phyloP scores from a whole-genome alignment of 1,140 invertebrate genomes.

The Drosophila jambulina region DNA sequence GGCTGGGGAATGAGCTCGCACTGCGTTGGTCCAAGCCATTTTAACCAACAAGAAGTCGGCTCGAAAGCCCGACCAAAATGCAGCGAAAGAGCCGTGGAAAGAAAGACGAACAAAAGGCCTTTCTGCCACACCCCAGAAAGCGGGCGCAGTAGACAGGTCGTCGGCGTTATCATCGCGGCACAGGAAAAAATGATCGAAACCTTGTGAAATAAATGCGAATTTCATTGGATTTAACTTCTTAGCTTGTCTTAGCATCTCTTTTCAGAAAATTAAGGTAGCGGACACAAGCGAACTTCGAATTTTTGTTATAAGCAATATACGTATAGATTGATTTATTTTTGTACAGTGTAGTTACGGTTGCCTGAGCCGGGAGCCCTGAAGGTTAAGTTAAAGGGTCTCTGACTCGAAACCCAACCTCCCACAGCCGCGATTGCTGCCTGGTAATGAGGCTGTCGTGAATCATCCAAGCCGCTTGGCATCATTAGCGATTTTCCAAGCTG shows the following conservation, averaged over 20 bases:
- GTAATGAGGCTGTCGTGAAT: conserved; percentile 52
- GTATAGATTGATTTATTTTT: neutral
- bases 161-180: conserved; percentile 17
- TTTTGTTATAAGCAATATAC: neutral
- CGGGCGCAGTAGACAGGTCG: conserved; percentile 34
- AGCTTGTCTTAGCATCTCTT: neutral
- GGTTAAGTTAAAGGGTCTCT: conserved; percentile 73
- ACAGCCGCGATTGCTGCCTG: conserved; percentile 15
- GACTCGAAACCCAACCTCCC: conserved; percentile 41
- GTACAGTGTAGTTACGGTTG: neutral
- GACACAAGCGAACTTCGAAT: neutral
- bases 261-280: neutral
- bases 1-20: conserved; percentile 77
- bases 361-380: conserved; percentile 40
- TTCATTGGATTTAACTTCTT: too few species aligned
- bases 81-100: conserved; percentile 45
- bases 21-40: conserved; percentile 75
- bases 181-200: neutral
- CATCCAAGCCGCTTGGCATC: conserved; percentile 44
- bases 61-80: conserved; percentile 52
- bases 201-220: neutral
- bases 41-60: conserved; percentile 76
- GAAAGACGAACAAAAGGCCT: conserved; percentile 50
- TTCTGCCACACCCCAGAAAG: conserved; percentile 45
- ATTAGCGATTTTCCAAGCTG: conserved; percentile 44